These are phyloP conservation scores for Pseudococcus longispinus DNA, from an alignment of 2,888 invertebrate species.

Conservation along the genomic window DNA sequence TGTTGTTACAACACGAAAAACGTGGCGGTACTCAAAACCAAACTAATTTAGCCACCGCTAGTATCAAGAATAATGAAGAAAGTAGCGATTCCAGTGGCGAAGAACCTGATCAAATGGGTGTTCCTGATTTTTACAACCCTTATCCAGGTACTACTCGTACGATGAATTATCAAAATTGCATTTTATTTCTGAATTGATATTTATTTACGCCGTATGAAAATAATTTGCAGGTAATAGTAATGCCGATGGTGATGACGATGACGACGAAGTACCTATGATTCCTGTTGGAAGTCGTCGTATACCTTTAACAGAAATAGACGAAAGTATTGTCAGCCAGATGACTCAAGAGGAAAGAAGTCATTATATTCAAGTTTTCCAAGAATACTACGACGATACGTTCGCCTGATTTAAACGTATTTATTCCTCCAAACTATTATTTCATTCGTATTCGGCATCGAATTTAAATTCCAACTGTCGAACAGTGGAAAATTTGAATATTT, in stretches of 20 bases:
- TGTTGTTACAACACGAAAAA: conserved; percentile 87
- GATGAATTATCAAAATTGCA: too few species aligned
- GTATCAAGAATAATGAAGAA: conserved; percentile 62
- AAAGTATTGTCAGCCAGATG: conserved; percentile 79
- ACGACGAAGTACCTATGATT: conserved; percentile 81
- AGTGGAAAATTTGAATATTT: background rate
- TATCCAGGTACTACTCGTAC: background rate
- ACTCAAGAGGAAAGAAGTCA: conserved; percentile 89
- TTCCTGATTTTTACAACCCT: conserved; percentile 54
- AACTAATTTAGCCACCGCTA: conserved; percentile 67
- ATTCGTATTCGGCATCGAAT: background rate
- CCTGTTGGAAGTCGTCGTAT: conserved; percentile 80
- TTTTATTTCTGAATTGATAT: background rate
- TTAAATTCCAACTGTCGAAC: background rate
- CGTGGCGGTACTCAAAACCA: conserved; percentile 68
- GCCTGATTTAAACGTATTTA: conserved; percentile 66
- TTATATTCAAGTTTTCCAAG: conserved; percentile 92
- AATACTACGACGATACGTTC: conserved; percentile 89
- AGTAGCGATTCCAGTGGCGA: conserved; percentile 82
- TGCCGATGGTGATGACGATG: conserved; percentile 74
- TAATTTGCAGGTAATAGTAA: conserved; percentile 65
- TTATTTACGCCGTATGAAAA: background rate
- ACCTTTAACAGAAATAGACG: conserved; percentile 83
- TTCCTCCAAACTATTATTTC: background rate
- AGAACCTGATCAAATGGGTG: conserved; percentile 63